Evolutionary conservation across 2,888 invertebrate genomes (phyloP), one percentile per base, ranked within the genome.

Genomic region (Eurois occulta): DNA sequence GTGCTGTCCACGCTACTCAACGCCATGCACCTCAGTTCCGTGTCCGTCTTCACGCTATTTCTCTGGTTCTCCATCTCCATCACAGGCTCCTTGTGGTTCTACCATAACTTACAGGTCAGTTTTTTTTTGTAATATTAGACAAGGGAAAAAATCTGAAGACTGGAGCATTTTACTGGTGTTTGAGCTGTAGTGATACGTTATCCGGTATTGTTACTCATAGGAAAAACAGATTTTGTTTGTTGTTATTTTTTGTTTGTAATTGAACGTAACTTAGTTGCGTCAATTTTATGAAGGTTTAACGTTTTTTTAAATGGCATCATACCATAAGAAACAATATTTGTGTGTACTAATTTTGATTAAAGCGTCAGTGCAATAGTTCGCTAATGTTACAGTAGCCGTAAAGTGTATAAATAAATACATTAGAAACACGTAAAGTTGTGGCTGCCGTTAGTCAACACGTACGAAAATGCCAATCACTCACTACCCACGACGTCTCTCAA

Each of bases 21-120:
- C 93, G 97, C 97, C 60, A 95, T 98, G 84, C 97, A 97, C 90
- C 97, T 98, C 86, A 98, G 98, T 85, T 97, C 98, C 90, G 97
- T 98, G 82, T 98, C 98, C 18, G 98, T 98, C 75, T 98, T 98
- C 93, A 98, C 98, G 16, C 97, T 98, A 32, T 98, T 98, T 94
- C 97, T 98, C 52, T 97, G 98, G 97, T 98, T 98, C 92, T 96
- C 98, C 71, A 97, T 98, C 90, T 98, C 98, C 71, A 97, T 98
- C 80, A 97, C 98, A 82, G 98, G 98, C 43, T 98, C 98, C 5
- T 98, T 98, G 18, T 97, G 98, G 94, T 98, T 98, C 95, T 98
- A 98, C 95, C 98, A 98, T 91, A 98, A 98, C 92, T 96, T 98
- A 70, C 98, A 98, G 98, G 98, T 98, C 18, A 65, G 65, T 65